Evolutionary conservation across 2,797 vertebrate genomes (phyloP), one percentile per base, ranked within the genome.

Genomic region (Myoxocephalus aenaeus): DNA sequence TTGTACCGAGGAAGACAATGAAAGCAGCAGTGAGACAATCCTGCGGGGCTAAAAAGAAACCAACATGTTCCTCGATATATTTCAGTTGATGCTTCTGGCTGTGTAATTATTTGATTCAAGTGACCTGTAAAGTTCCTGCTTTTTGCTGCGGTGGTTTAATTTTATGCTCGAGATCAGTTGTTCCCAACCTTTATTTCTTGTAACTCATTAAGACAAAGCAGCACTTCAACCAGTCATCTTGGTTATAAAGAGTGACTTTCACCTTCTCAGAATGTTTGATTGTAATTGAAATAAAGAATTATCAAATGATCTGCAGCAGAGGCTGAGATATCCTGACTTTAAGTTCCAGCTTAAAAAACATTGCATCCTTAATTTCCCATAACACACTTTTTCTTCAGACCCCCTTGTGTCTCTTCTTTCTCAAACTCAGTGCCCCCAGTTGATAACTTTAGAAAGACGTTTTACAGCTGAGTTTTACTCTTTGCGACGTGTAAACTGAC

Each of bases 1-100:
- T 77, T 29, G 72, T 29, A 79, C 5, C 38, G 36, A 79, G 70
- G 84, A 88, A 88, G 85, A 89, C 62, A 83, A 79, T 17, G 67
- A 82, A 64, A 85, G 80, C 73, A 84, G 75, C 73, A 76, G 73
- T 81, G 73, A 84, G 80, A 86, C 65, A 68, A 14, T 32, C 61
- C 74, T 44, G 84, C 46, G 69, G 32, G 8, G 36, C 76, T 79
- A 58, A 38, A 38, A 70, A 81, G 38, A 50, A 75, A 67, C 51
- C 40, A 0, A 65, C 20, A 4, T 74, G 13, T 15, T 22, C 36
- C 12, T 36, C 0, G 59, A 22, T 15, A n/a, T 32, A 7, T n/a
- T 36, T 36, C 13, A 54, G 2, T 17, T 29, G 12, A 56, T 17
- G 59, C 59, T 42, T 40, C 20, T 51, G 20, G 29, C 64, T 22